Evolutionary conservation across 2,888 invertebrate genomes (phyloP).

Genomic region (Protodeltote pygarga): DNA sequence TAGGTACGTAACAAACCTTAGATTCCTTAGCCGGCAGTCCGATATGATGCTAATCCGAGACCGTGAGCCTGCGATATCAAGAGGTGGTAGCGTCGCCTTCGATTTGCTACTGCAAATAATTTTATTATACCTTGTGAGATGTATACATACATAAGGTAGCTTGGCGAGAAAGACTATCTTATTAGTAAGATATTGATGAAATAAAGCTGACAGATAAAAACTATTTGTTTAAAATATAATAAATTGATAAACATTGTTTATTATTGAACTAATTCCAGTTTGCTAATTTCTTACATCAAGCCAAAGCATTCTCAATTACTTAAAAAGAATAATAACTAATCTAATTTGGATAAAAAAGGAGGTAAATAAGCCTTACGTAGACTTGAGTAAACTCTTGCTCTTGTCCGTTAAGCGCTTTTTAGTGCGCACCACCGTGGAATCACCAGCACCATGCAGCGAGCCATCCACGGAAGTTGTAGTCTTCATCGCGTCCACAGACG

Average conservation of each 20-base stretch:
- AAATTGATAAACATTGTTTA: too few species aligned
- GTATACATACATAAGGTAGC: too few species aligned
- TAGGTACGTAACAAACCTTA: constrained; percentile 65
- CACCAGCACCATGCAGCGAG: constrained; percentile 71
- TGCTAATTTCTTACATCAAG: too few species aligned
- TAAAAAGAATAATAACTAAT: too few species aligned
- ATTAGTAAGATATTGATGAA: too few species aligned
- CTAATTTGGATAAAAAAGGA: too few species aligned
- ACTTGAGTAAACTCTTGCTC: constrained; percentile 58
- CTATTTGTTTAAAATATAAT: too few species aligned
- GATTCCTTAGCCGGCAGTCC: constrained; percentile 73
- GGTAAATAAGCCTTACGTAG: constrained; percentile 44
- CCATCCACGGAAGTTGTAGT: constrained; percentile 63
- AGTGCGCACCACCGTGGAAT: constrained; percentile 54
- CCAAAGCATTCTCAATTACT: too few species aligned
- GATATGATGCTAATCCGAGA: constrained; percentile 72
- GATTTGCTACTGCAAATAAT: constrained; percentile 51
- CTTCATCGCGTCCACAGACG: constrained; percentile 25
- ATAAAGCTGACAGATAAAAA: too few species aligned
- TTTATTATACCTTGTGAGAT: too few species aligned
- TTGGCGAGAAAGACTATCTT: too few species aligned
- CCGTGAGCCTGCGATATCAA: constrained; percentile 58
- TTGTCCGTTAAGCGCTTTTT: constrained; percentile 50
- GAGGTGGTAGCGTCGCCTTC: constrained; percentile 58
- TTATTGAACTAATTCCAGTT: too few species aligned